Evolutionary conservation across 2,888 invertebrate genomes (phyloP).

Genomic region (Chymomyza procnemis): DNA sequence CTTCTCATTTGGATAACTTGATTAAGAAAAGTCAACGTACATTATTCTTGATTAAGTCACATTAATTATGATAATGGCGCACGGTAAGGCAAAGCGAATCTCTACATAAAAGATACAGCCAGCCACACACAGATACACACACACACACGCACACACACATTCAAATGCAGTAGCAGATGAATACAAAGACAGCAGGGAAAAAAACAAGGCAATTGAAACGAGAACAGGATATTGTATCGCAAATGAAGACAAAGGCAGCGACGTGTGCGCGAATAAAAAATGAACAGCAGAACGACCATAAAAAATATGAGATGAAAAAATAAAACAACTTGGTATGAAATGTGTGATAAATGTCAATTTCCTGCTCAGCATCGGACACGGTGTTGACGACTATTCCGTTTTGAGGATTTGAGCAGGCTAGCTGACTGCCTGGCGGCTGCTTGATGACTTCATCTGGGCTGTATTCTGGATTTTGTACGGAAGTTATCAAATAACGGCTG

Average conservation of each 20-base stretch:
- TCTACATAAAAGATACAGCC: slow-evolving; percentile 22
- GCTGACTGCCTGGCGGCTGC: slow-evolving; percentile 8
- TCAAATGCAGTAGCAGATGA: background rate
- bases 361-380: slow-evolving; percentile 73
- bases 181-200: slow-evolving; percentile 12
- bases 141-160: background rate
- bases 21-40: slow-evolving; percentile 56
- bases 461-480: slow-evolving; percentile 54
- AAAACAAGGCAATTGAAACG: slow-evolving; percentile 69
- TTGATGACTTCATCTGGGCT: slow-evolving; percentile 59
- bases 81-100: slow-evolving; percentile 59
- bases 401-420: slow-evolving; percentile 11
- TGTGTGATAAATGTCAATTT: slow-evolving; percentile 75
- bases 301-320: slow-evolving; percentile 1
- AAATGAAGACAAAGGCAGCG: slow-evolving; percentile 33
- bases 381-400: slow-evolving; percentile 19
- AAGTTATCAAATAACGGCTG: slow-evolving; percentile 59
- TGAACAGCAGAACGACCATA: slow-evolving; percentile 28
- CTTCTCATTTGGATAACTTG: slow-evolving; percentile 55
- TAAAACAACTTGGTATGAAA: background rate
- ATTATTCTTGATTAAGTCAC: slow-evolving; percentile 76
- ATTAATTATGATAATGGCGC: slow-evolving; percentile 75
- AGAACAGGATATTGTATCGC: slow-evolving; percentile 64
- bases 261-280: slow-evolving; percentile 63
- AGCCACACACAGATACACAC: background rate